Conservation (phyloP, 2,113 vertebrate genomes). For the Podiceps cristatus region DNA sequence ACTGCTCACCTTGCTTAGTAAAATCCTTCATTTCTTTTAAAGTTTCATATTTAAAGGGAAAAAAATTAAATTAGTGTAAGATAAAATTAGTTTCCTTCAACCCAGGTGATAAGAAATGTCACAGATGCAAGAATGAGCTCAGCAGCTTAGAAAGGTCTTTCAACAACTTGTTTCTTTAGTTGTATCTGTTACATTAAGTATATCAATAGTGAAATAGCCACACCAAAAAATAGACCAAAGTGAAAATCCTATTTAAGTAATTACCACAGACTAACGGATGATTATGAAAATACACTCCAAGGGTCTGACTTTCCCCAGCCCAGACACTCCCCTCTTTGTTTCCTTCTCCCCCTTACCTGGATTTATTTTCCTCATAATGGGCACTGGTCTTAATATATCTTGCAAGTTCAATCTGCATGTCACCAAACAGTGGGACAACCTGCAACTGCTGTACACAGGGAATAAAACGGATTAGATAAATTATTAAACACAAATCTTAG, state of each 20-base stretch:
- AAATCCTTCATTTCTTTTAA: slow-evolving; percentile 61
- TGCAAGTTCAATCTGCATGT: slow-evolving; percentile 98
- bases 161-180: not conserved
- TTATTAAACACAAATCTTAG: not conserved
- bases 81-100: not conserved
- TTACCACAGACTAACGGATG: not conserved
- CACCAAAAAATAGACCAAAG: not conserved
- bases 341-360: slow-evolving; percentile 81
- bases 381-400: slow-evolving; percentile 98
- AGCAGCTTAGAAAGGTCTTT: not conserved
- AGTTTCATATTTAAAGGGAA: slow-evolving; percentile 46
- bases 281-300: not conserved
- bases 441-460: slow-evolving; percentile 88
- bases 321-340: not conserved
- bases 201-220: not conserved
- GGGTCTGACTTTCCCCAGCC: not conserved
- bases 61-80: slow-evolving; percentile 37
- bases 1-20: slow-evolving; percentile 59
- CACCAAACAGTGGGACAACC: slow-evolving; percentile 96
- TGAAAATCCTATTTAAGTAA: not conserved
- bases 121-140: not conserved
- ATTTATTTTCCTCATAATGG: slow-evolving; percentile 98
- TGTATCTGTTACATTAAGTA: not conserved
- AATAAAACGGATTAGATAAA: not conserved
- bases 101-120: not conserved